Conservation (phyloP, 1,140 invertebrate species). For the Hyphantria cunea region DNA sequence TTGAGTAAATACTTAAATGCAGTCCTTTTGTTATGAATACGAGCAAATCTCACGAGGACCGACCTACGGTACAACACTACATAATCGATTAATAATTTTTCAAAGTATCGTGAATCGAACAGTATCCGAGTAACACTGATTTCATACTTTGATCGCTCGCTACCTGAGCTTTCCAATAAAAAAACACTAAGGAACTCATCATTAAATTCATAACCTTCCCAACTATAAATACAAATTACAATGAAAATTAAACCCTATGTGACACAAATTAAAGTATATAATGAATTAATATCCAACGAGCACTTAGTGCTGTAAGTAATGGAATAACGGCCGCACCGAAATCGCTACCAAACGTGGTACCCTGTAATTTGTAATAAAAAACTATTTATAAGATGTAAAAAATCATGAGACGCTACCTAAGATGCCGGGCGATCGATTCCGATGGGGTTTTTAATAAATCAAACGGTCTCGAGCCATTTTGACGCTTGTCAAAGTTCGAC, state of each 20-base stretch:
- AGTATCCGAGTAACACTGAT: conserved; percentile 31
- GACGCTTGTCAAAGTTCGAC: conserved; percentile 63
- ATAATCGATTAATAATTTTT: conserved; percentile 29
- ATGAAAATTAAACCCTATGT: conserved; percentile 62
- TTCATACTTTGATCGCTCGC: conserved; percentile 33
- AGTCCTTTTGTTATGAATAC: conserved; percentile 46
- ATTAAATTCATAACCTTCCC: conserved; percentile 52
- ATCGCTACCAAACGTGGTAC: conserved; percentile 76
- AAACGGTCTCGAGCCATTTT: conserved; percentile 58
- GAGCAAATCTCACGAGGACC: conserved; percentile 16
- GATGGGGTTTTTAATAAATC: conserved; percentile 67
- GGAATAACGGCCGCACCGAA: conserved; percentile 48
- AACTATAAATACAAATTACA: conserved; percentile 26
- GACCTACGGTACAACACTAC: conserved; percentile 16
- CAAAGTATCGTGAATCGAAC: conserved; percentile 25
- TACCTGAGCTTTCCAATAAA: conserved; percentile 45
- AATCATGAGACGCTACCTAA: conserved; percentile 73
- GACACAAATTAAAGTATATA: conserved; percentile 57
- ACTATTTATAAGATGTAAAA: conserved; percentile 80
- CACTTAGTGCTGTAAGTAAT: conserved; percentile 47
- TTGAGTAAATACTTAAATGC: conserved; percentile 72
- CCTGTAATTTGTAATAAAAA: conserved; percentile 80
- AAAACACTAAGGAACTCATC: conserved; percentile 56
- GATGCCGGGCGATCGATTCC: conserved; percentile 70
- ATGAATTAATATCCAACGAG: conserved; percentile 40